Evolutionary conservation across 2,113 vertebrate genomes (phyloP).

Genomic region (Coptodon rendalli): DNA sequence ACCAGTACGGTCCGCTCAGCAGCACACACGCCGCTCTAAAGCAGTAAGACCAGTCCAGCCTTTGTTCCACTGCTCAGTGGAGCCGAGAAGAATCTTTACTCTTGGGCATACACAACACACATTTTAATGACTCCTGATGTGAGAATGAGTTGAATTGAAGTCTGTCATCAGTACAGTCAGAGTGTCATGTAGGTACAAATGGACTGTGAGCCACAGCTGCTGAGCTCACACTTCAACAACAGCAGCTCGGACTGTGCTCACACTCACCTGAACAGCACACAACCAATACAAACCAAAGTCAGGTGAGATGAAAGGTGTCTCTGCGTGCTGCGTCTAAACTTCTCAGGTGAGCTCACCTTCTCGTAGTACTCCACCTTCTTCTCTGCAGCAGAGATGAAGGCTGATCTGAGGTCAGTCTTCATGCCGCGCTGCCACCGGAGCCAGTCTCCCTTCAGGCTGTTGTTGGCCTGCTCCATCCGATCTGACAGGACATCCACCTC

Average conservation of each 20-base stretch:
- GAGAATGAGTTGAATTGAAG: background rate
- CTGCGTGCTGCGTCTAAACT: background rate
- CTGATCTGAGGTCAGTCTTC: conserved; percentile 80
- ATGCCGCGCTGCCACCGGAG: conserved; percentile 82
- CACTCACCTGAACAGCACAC: background rate
- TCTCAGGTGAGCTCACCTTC: conserved; percentile 74
- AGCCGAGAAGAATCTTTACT: accelerated
- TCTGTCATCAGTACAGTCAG: background rate
- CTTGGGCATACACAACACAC: accelerated
- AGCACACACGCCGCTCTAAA: background rate
- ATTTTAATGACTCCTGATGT: background rate
- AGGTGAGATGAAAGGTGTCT: background rate
- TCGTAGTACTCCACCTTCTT: conserved; percentile 85
- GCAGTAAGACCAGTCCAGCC: background rate
- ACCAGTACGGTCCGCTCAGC: background rate
- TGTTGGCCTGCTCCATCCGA: conserved; percentile 84
- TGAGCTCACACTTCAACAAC: background rate
- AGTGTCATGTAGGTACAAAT: background rate
- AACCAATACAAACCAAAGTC: background rate
- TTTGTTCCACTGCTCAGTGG: background rate
- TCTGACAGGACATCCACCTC: conserved; percentile 87
- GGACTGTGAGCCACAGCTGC: background rate
- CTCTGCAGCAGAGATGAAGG: conserved; percentile 78
- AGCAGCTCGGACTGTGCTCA: background rate
- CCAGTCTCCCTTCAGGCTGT: conserved; percentile 86